phyloP scores from a whole-genome alignment of 2,888 invertebrate genomes.

The Drosophila histrio region DNA sequence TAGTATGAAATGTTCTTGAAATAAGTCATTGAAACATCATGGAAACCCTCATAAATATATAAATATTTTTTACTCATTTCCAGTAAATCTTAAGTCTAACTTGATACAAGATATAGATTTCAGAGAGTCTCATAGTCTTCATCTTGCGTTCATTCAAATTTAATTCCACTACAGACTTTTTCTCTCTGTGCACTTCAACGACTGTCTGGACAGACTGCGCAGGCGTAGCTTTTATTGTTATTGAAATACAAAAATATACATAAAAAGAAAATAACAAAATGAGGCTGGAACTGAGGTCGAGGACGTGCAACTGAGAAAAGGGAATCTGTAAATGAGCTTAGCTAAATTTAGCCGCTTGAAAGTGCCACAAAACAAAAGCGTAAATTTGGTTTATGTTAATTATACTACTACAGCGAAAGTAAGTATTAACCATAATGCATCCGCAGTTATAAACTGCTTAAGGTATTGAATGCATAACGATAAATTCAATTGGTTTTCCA shows the following conservation, averaged over 20 bases:
- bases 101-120: too few species aligned
- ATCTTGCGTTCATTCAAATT: too few species aligned
- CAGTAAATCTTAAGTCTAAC: too few species aligned
- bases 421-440: conserved; percentile 23
- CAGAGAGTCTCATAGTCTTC: too few species aligned
- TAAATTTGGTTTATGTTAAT: conserved; percentile 7
- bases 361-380: neutral
- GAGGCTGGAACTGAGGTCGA: conserved; percentile 55
- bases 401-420: conserved; percentile 21
- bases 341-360: neutral
- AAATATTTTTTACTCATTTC: too few species aligned
- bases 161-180: too few species aligned
- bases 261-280: conserved; percentile 18
- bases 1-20: too few species aligned
- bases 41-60: too few species aligned
- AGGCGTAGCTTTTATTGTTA: conserved; percentile 63
- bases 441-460: neutral
- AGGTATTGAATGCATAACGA: conserved; percentile 4
- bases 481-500: neutral
- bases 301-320: conserved; percentile 44
- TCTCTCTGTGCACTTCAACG: too few species aligned
- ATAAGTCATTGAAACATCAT: too few species aligned
- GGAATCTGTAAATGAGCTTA: neutral
- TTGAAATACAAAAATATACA: conserved; percentile 37
- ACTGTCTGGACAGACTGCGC: conserved; percentile 50